Conservation (phyloP, 2,113 vertebrate genomes). For the Syngnathus scovelli region DNA sequence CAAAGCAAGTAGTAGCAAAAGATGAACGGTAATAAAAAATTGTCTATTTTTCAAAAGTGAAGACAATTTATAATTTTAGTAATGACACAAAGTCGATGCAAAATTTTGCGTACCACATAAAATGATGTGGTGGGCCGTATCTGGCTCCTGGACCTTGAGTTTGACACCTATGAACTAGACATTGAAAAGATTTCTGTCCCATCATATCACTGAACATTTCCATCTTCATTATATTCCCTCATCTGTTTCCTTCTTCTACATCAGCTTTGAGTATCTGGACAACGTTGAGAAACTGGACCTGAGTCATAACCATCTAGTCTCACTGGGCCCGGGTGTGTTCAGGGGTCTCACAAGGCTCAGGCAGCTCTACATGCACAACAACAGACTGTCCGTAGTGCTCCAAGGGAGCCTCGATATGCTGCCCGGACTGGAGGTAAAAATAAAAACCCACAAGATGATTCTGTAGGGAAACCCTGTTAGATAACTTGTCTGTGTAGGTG, state of each 20-base stretch:
- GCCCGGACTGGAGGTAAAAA: slow-evolving; percentile 65
- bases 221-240: no score
- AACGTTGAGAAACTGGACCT: slow-evolving; percentile 61
- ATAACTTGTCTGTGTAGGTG: slow-evolving; percentile 26
- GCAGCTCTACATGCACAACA: slow-evolving; percentile 66
- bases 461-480: not conserved
- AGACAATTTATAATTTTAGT: no score
- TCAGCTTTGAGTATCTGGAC: slow-evolving; percentile 64
- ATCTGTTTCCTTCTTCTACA: not conserved
- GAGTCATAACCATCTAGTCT: slow-evolving; percentile 45
- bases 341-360: slow-evolving; percentile 68
- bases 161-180: no score
- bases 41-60: no score
- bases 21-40: no score
- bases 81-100: no score
- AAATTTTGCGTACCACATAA: no score
- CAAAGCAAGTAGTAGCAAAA: no score
- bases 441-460: not conserved
- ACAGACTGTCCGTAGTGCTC: slow-evolving; percentile 49
- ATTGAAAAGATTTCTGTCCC: not conserved
- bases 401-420: slow-evolving; percentile 65
- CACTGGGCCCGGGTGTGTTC: slow-evolving; percentile 46
- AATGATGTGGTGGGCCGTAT: no score
- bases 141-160: no score
- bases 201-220: not conserved